Base-by-base conservation (phyloP, 2,888 invertebrate genomes). In the Drosophila histrio region DNA sequence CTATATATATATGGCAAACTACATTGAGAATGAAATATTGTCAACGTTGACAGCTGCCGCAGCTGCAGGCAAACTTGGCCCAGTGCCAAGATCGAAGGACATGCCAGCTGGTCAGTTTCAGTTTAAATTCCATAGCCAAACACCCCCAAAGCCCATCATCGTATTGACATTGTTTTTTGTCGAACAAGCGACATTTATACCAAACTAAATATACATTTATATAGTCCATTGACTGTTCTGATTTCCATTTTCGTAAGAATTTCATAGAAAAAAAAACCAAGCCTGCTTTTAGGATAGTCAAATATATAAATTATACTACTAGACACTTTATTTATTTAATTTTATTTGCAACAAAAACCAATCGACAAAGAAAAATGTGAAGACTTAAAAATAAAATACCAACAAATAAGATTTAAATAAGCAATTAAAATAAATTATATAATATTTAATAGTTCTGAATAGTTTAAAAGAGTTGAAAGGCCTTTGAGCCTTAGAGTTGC, bases 41-140 rank as follows among this genome's bases (percentile, higher is more conserved):
- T 65, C 72, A 60, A 63, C 54, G 72, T 41, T 79, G 83, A 83
- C 83, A 80, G 67, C 63, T 83, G 65, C 77, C 77, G 80, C 80
- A 86, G 64, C 56, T 47, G 61, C 50, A 41, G 19, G 63, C 44
- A 64, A 46, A 54, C 59, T 73, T 83, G 86, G 80, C 74, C 22
- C 3, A 26, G 19, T 54, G 83, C 86, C 72, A 69, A 80, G 39
- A 44, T 43, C 47, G 36, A 65, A 53, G 57, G 38, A 22, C 49
- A 32, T 41, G 54, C 30, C 57, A 57, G 50, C 19, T 66, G 67
- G 66, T 50, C 61, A 46, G n/a, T 36, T 22, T 17, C 22, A 7
- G 32, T 53, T 53, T 9, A 13, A 38, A 32, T 24, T 43, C 22
- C 32, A 34, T 24, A n/a, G 39, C 53, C 4, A 41, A 44, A 15